Base-by-base conservation (phyloP, 2,113 vertebrate genomes). In the Daboia siamensis region DNA sequence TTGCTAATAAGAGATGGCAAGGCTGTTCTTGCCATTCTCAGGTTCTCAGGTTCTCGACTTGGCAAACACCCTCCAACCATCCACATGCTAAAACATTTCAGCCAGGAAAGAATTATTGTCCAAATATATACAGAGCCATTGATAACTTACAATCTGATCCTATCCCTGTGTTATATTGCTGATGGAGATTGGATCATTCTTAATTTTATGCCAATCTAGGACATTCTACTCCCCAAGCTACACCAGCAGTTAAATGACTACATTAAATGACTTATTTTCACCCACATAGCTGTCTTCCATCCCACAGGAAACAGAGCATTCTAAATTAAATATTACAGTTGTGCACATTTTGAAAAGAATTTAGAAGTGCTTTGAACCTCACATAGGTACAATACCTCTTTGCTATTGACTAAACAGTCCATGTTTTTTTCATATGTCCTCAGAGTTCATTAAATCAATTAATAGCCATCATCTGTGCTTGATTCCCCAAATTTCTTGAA, bases 1-100 rank as follows among this genome's bases (percentile, higher is more conserved):
- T 89, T 90, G 85, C 94, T 95, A 91, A 6, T 64, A 91, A 91
- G 93, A 80, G 87, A 26, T 1, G 1, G 61, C 74, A 54, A 7
- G 46, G 74, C 48, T 61, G 46, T 33, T 51, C n/a, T 48, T 54
- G 80, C 48, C 46, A 51, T 57, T 84, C 88, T 64, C 46, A 12
- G 44, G 26, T 64, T 90, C 61, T 61, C n/a, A n/a, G n/a, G n/a
- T n/a, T n/a, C 44, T 90, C 74, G 86, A 93, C 61, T 93, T 90
- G 9, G 52, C 13, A 46, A 74, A 92, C 20, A 84, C 26, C 5
- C 11, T 92, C 84, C 33, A 23, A 39, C 39, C 3, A 11, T 48
- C 92, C 46, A 46, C 26, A 4, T 64, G 21, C 74, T 80, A 92
- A 90, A 92, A 26, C 26, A 23, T 57, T 51, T 33, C 87, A 33